Conservation (phyloP, 2,797 vertebrate species). For the Phrynocephalus vlangalii region DNA sequence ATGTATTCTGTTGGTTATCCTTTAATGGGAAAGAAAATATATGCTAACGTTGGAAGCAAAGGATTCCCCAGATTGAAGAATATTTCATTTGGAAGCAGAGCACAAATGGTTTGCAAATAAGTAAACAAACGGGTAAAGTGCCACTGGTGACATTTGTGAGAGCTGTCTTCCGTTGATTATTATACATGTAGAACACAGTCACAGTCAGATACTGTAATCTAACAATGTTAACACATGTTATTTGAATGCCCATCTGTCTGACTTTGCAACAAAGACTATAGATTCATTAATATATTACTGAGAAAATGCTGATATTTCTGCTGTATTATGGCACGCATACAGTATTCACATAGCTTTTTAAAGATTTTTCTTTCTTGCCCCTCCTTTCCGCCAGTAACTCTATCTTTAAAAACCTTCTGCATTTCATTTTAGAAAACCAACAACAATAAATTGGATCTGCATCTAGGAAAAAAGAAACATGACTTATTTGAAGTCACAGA, state of each 20-base stretch:
- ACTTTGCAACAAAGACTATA: conserved; percentile 61
- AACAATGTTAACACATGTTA: conserved; percentile 66
- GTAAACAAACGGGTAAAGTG: conserved; percentile 46
- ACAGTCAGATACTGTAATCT: conserved; percentile 39
- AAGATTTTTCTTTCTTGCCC: not conserved
- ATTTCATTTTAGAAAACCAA: conserved; percentile 58
- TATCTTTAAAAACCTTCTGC: conserved; percentile 59
- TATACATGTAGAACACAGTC: conserved; percentile 51
- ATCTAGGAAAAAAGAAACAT: conserved; percentile 57
- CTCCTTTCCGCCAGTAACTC: not conserved
- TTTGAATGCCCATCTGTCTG: conserved; percentile 61
- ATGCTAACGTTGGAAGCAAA: conserved; percentile 40
- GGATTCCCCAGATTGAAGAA: conserved; percentile 35
- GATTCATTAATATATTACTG: conserved; percentile 43
- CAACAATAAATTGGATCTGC: conserved; percentile 62
- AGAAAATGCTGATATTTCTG: conserved; percentile 43
- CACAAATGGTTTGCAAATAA: conserved; percentile 45
- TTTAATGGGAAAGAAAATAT: conserved; percentile 33
- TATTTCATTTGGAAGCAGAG: conserved; percentile 48
- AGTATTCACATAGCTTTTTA: conserved; percentile 42
- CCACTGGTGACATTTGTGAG: conserved; percentile 31
- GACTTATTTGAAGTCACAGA: conserved; percentile 63
- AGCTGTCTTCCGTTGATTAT: conserved; percentile 26
- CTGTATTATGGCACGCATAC: conserved; percentile 34
- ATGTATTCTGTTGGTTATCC: conserved; percentile 15